Evolutionary conservation across 2,888 invertebrate genomes (phyloP), one percentile per base, ranked within the genome.

Genomic region (Biston betularia): DNA sequence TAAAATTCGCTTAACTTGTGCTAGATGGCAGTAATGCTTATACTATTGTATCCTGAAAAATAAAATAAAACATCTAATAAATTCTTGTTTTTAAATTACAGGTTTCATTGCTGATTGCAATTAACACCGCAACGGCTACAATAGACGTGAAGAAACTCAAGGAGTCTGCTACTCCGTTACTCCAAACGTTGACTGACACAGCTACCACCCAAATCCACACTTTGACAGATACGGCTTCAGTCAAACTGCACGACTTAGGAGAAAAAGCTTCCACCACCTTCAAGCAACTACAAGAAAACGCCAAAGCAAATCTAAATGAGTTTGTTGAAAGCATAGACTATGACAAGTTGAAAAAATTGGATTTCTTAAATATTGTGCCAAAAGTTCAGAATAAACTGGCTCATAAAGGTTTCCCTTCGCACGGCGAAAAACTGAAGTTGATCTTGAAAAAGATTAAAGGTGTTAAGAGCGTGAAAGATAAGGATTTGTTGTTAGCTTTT

Each of bases 81-180:
- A 15, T 15, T 33, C 4, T 0, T 48, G 4, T 48, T 12, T 50
- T 42, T 38, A 53, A 48, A 33, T 81, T 80, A 0, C 87, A 92
- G 92, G 75, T 89, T 11, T 77, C 79, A 33, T 73, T 89, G n/a
- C 74, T 86, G 52, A 69, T 86, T 49, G 69, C 81, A 24, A 64
- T 88, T 11, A 83, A 86, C 45, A 46, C 79, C 53, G 71, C 84
- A 44, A 71, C 80, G 62, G 89, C 87, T 0, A 89, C 89, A 11
- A 70, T 89, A 4, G 85, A 89, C 65, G 63, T 90, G 0, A 76
- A 88, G 33, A 82, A 83, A 49, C 63, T 92, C 0, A 86, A 84
- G 63, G 83, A 86, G 24, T 83, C 83, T 35, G 87, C 89, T 0
- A 80, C 85, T 1, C 77, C 73, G 0, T 78, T 82, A 50, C 60